A percentile compares a stretch with the other conserved stretches of the same genome.
These are phyloP conservation scores for Channallabes apus DNA, from an alignment of 2,797 vertebrate genomes.

Conservation along the genomic window DNA sequence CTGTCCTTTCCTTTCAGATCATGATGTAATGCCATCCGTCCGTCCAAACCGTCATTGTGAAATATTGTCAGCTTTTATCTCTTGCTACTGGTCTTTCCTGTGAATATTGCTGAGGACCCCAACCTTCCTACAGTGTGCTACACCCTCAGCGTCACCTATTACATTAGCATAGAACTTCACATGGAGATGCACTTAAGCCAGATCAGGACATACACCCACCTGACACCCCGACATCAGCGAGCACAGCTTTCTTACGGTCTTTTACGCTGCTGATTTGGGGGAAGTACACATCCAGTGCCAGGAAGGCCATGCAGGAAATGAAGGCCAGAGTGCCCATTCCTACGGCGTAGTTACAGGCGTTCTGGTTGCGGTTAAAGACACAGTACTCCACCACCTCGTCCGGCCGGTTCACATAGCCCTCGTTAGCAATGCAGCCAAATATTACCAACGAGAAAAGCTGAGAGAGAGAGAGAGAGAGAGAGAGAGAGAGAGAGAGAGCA, in stretches of 20 bases:
- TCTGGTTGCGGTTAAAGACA: constrained; percentile 94
- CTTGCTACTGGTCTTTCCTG: no score
- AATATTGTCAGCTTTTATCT: no score
- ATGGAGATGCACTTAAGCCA: not conserved
- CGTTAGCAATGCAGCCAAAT: constrained; percentile 92
- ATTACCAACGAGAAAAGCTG: constrained; percentile 96
- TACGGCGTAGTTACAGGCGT: constrained; percentile 91
- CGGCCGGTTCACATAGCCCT: constrained; percentile 87
- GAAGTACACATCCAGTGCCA: constrained; percentile 93
- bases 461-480: not conserved
- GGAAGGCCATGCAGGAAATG: constrained; percentile 88
- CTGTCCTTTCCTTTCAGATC: not conserved
- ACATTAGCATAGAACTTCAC: not conserved
- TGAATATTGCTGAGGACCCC: no score
- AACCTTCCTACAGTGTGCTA: no score
- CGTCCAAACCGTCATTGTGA: no score
- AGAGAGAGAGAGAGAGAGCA: not conserved
- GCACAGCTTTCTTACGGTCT: constrained; percentile 93
- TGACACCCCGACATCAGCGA: constrained; percentile 88
- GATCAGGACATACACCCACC: constrained; percentile 69
- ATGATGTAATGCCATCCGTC: not conserved
- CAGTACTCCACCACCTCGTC: constrained; percentile 81
- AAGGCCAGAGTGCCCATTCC: constrained; percentile 92
- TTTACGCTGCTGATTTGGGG: constrained; percentile 98
- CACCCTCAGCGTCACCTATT: not conserved